phyloP scores from a whole-genome alignment of 2,888 invertebrate species.

The Linnaemya vulpina region DNA sequence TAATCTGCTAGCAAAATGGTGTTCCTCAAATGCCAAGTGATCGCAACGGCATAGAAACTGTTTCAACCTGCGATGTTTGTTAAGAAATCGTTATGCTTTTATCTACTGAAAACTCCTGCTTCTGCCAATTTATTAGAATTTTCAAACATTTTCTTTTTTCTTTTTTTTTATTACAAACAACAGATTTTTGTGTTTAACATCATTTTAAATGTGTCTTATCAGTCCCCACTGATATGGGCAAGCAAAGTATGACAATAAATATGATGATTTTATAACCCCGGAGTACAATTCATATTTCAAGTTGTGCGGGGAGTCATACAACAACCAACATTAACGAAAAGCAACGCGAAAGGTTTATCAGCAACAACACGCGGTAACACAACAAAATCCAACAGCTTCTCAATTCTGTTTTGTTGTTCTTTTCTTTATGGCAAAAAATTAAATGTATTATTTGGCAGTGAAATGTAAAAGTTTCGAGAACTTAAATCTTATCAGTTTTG shows the following conservation, averaged over 20 bases:
- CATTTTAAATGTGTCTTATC: slow-evolving; percentile 54
- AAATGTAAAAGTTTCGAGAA: slow-evolving; percentile 58
- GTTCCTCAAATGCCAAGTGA: slow-evolving; percentile 18
- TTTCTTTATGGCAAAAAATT: slow-evolving; percentile 2
- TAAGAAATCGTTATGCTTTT: too few species aligned
- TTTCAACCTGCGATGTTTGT: slow-evolving; percentile 5
- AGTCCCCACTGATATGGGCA: slow-evolving; percentile 24
- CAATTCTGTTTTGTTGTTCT: slow-evolving; percentile 1
- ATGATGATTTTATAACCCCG: slow-evolving; percentile 43
- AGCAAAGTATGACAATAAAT: slow-evolving; percentile 31
- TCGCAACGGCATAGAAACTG: too few species aligned
- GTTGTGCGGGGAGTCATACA: slow-evolving; percentile 7
- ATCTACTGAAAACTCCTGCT: too few species aligned
- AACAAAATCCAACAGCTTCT: slow-evolving; percentile 9
- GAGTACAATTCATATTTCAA: slow-evolving; percentile 41
- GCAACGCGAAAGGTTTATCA: slow-evolving; percentile 61
- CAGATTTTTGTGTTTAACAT: neutral
- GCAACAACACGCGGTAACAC: neutral
- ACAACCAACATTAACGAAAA: neutral
- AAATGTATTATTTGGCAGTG: slow-evolving; percentile 51
- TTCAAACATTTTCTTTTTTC: neutral
- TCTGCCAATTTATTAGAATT: too few species aligned
- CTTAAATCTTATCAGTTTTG: slow-evolving; percentile 62
- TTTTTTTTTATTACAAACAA: too few species aligned
- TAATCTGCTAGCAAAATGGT: slow-evolving; percentile 31